Evolutionary conservation across 1,140 invertebrate genomes (phyloP), one percentile per base, ranked within the genome.

Genomic region (Popillia japonica): DNA sequence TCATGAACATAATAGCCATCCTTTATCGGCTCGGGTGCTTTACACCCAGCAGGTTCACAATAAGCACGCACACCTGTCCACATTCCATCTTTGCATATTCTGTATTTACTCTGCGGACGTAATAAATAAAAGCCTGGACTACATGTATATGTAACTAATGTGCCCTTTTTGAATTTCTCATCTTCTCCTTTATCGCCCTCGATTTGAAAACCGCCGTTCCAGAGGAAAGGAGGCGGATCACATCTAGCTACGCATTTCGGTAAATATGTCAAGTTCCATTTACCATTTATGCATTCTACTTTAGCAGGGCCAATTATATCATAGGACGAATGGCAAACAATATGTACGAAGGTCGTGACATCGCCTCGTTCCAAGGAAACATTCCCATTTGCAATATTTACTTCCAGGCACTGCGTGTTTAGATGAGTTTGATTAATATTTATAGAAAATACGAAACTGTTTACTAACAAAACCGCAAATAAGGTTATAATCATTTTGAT

Each of bases 1-100:
- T 83, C 81, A 75, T 83, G 81, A 6, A 84, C 84, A 81, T 80
- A 85, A 81, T 86, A 86, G 10, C 86, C 86, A 81, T 86, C 83
- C 27, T 75, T 75, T 17, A 86, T 81, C 20, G 80, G 79, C 68
- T 80, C 79, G 2, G 85, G 83, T 55, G 55, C 73, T 27, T 77
- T 72, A 79, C 86, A 86, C 22, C 80, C 78, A 14, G 79, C 72
- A 40, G 77, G 22, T 42, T 82, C 79, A 83, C 85, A 87, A 23
- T 61, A 80, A 14, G 81, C 85, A 73, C 79, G 77, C 6, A 78
- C 59, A 10, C 86, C 86, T 27, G 84, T 85, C 86, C 86, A 87
- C 64, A 82, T 80, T 10, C 86, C 86, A 59, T 86, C 83, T 77
- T 84, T 81, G 79, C 86, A 87, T 9, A 83, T 83, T 27, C 85